These are phyloP conservation scores for Ochlodes sylvanus DNA, from an alignment of 2,888 invertebrate genomes.

Conservation along the genomic window DNA sequence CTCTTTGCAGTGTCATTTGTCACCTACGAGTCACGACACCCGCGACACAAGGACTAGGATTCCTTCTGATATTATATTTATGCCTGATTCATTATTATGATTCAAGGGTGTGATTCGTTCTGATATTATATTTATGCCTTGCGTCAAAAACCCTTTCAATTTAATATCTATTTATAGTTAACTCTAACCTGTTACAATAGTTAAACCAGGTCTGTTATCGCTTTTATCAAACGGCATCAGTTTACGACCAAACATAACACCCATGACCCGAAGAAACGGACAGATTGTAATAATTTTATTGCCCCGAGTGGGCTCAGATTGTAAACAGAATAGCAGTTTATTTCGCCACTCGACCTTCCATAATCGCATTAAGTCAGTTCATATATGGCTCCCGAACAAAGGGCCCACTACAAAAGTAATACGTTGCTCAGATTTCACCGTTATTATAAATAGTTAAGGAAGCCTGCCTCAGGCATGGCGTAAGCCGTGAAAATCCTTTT, in stretches of 20 bases:
- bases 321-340: slow-evolving; percentile 37
- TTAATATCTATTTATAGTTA: no score
- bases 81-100: no score
- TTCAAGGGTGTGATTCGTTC: no score
- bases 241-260: slow-evolving; percentile 25
- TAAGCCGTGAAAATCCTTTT: slow-evolving; percentile 9
- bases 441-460: slow-evolving; percentile 68
- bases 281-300: slow-evolving; percentile 25
- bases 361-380: slow-evolving; percentile 54
- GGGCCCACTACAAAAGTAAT: slow-evolving; percentile 57
- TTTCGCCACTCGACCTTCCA: slow-evolving; percentile 44
- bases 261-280: slow-evolving; percentile 18
- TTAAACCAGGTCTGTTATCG: slow-evolving; percentile 12
- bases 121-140: no score
- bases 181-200: background rate
- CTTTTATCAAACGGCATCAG: slow-evolving; percentile 8
- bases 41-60: no score
- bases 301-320: slow-evolving; percentile 13
- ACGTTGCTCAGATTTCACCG: slow-evolving; percentile 59
- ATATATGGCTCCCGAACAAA: slow-evolving; percentile 51
- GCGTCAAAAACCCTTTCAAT: no score
- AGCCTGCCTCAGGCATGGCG: slow-evolving; percentile 44
- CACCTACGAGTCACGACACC: no score
- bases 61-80: no score
- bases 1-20: no score